A percentile compares a stretch with the other conserved stretches of the same genome.
These are phyloP conservation scores for Oegoconia quadripuncta DNA, from an alignment of 2,888 invertebrate genomes.

Conservation along the genomic window DNA sequence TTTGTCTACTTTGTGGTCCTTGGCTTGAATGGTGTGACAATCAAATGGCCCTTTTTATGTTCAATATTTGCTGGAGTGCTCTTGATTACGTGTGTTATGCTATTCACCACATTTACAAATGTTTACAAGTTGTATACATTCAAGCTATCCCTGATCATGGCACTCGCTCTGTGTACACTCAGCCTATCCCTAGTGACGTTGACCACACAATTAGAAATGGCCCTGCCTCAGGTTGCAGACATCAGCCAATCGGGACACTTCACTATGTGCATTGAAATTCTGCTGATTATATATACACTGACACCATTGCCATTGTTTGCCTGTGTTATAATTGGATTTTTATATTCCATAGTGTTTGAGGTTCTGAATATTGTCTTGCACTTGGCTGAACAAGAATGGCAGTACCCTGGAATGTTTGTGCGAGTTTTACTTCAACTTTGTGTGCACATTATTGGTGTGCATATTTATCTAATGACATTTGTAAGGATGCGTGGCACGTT, in stretches of 20 bases:
- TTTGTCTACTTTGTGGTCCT: constrained; percentile 88
- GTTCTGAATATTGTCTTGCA: constrained; percentile 80
- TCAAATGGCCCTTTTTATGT: constrained; percentile 85
- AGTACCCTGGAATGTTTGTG: constrained; percentile 80
- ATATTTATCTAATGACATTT: constrained; percentile 95
- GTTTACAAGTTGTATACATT: constrained; percentile 84
- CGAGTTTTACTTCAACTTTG: constrained; percentile 90
- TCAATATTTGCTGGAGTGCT: constrained; percentile 84
- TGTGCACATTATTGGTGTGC: constrained; percentile 94
- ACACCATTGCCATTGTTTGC: constrained; percentile 94
- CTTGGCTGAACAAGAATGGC: constrained; percentile 71
- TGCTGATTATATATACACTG: constrained; percentile 94
- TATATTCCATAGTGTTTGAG: constrained; percentile 93
- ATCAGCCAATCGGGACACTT: constrained; percentile 90
- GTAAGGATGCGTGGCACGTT: constrained; percentile 97
- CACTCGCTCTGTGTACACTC: constrained; percentile 83
- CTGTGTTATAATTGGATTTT: constrained; percentile 87
- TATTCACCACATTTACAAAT: constrained; percentile 86
- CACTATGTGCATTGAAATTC: constrained; percentile 90
- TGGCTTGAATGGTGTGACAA: constrained; percentile 81
- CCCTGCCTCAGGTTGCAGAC: constrained; percentile 72
- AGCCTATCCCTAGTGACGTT: constrained; percentile 83
- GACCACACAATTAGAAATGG: constrained; percentile 73
- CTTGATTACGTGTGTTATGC: constrained; percentile 80
- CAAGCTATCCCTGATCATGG: constrained; percentile 85